Evolutionary conservation across 2,113 vertebrate genomes (phyloP), one percentile per base, ranked within the genome.

Genomic region (Charadrius vociferus): DNA sequence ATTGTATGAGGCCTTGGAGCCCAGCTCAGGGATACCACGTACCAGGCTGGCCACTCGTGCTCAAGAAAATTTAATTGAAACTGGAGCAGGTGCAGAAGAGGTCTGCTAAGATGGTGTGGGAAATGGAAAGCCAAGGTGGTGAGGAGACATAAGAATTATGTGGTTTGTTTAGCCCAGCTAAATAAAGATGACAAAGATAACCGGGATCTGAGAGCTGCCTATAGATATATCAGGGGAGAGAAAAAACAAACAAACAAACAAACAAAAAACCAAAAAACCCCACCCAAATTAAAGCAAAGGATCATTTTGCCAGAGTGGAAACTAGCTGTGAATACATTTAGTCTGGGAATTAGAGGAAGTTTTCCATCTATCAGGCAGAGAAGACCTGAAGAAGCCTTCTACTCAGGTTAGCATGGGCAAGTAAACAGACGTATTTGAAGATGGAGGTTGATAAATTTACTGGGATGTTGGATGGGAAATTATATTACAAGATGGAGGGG

Each of bases 31-130:
- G 88, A 90, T 66, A 90, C 78, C 71, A 86, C 5, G 15, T 91
- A 73, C 87, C 92, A 94, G 41, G 12, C 58, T 73, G 92, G 92
- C 66, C 22, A 16, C 41, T 80, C 1, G 1, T 53, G 50, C 41
- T 93, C 58, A 58, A 73, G 90, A 65, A 93, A 85, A 96, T 47
- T 39, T 87, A 96, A 85, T 80, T 94, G 93, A 94, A 95, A 72
- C 41, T 66, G 87, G 63, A 94, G 81, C 96, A 97, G 96, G 96
- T 97, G 96, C 87, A 96, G 79, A 91, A 41, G 37, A 86, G 37
- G 32, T 62, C 78, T 56, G 10, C 67, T 83, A 32, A 53, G 66
- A 56, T 58, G 34, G 24, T 66, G 73, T 62, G 30, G 39, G 70
- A 90, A 79, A 65, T 23, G 36, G 53, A 67, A 81, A 87, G 39